phyloP scores from a whole-genome alignment of 2,113 vertebrate species.

The Rynchops niger region DNA sequence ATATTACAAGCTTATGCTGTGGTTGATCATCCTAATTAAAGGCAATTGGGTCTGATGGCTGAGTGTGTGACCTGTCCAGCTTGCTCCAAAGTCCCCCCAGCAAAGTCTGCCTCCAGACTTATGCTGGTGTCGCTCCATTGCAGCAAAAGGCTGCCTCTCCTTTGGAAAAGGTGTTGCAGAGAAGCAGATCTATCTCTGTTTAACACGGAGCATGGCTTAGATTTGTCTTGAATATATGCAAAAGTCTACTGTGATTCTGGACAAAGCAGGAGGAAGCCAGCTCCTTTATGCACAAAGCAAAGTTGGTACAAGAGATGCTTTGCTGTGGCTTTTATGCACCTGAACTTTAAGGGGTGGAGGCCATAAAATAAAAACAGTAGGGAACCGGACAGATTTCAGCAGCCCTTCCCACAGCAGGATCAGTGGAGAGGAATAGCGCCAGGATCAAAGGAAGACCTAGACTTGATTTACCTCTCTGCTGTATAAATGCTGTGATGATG shows the following conservation, averaged over 20 bases:
- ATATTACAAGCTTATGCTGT: neutral
- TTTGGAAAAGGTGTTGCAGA: neutral
- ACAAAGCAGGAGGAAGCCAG: neutral
- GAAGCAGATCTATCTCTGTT: neutral
- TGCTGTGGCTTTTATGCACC: neutral
- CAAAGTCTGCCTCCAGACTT: neutral
- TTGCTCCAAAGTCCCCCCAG: neutral
- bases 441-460: neutral
- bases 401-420: neutral
- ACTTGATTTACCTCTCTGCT: neutral
- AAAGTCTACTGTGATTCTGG: neutral
- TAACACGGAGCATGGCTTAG: neutral
- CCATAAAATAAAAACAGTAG: neutral
- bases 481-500: neutral
- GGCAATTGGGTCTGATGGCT: neutral
- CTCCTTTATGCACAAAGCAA: neutral
- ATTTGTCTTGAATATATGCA: neutral
- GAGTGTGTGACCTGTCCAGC: neutral
- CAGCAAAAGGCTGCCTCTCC: neutral
- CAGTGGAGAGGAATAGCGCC: neutral
- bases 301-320: neutral
- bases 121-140: accelerated
- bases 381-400: neutral
- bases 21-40: neutral
- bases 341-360: neutral